Conservation (phyloP, 2,113 vertebrate species). For the Malurus cyaneus region DNA sequence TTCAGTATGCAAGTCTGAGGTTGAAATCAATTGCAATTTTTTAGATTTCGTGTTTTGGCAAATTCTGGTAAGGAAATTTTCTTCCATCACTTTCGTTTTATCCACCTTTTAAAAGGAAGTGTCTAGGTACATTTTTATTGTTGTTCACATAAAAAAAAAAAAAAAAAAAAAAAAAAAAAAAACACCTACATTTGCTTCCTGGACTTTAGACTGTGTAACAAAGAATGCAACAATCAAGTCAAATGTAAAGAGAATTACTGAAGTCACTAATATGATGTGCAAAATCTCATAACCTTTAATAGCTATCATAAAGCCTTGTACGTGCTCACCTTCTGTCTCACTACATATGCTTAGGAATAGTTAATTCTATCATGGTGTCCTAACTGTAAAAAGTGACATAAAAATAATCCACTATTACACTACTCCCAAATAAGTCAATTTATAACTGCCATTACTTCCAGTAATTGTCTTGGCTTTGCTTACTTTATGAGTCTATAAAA, state of each 20-base stretch:
- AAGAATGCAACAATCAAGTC: neutral
- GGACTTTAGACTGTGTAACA: neutral
- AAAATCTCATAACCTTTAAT: neutral
- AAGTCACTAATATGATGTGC: neutral
- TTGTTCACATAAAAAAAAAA: neutral
- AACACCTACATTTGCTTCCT: neutral
- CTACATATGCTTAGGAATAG: neutral
- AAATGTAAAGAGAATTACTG: neutral
- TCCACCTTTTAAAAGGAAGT: neutral
- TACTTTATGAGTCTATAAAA: constrained; percentile 6
- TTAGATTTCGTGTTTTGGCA: neutral
- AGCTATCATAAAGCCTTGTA: neutral
- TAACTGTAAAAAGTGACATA: neutral
- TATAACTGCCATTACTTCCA: neutral
- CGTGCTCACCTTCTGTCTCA: neutral
- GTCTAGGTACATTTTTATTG: neutral
- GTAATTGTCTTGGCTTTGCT: neutral
- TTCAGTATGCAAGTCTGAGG: neutral
- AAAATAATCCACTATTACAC: constrained; percentile 13
- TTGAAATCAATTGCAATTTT: neutral
- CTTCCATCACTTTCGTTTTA: neutral
- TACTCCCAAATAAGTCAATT: neutral
- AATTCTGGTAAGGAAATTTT: neutral
- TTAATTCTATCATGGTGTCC: neutral
- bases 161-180: neutral